A percentile compares a stretch with the other conserved stretches of the same genome.
Evolutionary conservation across 2,113 vertebrate genomes (phyloP).

Genomic region (Brachyhypopomus gauderio): DNA sequence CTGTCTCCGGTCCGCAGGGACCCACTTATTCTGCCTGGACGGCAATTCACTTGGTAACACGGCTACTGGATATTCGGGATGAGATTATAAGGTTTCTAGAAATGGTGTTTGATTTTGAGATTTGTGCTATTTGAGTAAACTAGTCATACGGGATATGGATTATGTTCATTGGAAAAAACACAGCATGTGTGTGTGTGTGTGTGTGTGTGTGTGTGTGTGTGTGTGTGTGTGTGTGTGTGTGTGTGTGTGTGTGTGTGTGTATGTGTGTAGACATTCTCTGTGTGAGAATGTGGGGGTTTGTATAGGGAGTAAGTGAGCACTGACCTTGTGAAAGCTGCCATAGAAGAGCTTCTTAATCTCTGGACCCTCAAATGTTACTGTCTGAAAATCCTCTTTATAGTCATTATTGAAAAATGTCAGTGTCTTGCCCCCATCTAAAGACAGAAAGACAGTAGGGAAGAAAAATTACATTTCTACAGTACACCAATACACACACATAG

Average conservation of each 20-base stretch:
- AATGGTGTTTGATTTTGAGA: neutral
- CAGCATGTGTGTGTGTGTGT: neutral
- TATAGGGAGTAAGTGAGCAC: constrained; percentile 44
- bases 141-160: neutral
- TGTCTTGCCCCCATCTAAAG: constrained; percentile 85
- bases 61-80: too few species aligned
- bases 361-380: constrained; percentile 91
- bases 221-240: too few species aligned
- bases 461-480: neutral
- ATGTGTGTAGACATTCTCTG: too few species aligned
- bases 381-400: constrained; percentile 89
- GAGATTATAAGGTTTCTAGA: neutral
- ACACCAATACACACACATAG: constrained; percentile 22
- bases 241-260: too few species aligned
- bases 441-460: neutral
- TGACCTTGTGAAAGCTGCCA: constrained; percentile 97
- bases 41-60: neutral
- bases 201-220: too few species aligned
- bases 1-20: neutral
- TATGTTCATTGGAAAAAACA: neutral
- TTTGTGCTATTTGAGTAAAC: neutral
- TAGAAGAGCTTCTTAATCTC: constrained; percentile 93
- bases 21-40: neutral
- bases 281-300: too few species aligned
- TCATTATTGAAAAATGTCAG: constrained; percentile 96